Base-by-base conservation (phyloP, 2,113 vertebrate genomes). In the Rousettus leschenaultii region DNA sequence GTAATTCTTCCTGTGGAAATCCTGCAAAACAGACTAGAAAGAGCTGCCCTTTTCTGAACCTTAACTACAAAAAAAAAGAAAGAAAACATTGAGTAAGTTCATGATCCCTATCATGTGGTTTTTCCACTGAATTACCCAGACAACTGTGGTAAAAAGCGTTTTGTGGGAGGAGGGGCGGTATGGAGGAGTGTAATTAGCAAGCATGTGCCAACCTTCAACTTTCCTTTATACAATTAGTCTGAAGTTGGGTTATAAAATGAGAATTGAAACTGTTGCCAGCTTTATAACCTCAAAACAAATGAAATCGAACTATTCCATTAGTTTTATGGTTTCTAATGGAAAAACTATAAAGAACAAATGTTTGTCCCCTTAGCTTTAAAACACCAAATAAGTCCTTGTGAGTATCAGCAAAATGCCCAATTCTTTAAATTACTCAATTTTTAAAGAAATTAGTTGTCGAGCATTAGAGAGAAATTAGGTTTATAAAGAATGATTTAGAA, bases 311-410 rank as follows among this genome's bases (percentile, higher is more conserved):
- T 45, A 61, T 93, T 90, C 63, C 63, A 85, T 85, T 87, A 48
- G 45, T 86, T 92, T 94, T 87, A 83, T 75, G 57, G 43, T 94
- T 89, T 94, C 68, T 94, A 91, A 83, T 78, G 86, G 68, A 63
- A 88, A 88, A 93, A 79, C 85, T 28, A 61, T 75, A 92, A 96
- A 95, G 15, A 91, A 88, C 80, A 91, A 92, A 92, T 66, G 51
- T 51, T 73, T 48, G 7, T 57, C 55, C 61, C 68, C 66, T 59
- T 19, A 18, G 61, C 53, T 94, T 86, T 88, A 68, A 93, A 91
- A 40, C 75, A 94, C 80, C 38, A 48, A 78, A 51, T 53, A 83
- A 68, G 7, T 80, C 48, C 30, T 73, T 86, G 63, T 74, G 86
- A 86, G 78, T 96, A 78, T 86, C 71, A 77, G 45, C 43, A 74